These are phyloP conservation scores for Porphyrio hochstetteri DNA, from an alignment of 2,113 vertebrate genomes.

Conservation along the genomic window DNA sequence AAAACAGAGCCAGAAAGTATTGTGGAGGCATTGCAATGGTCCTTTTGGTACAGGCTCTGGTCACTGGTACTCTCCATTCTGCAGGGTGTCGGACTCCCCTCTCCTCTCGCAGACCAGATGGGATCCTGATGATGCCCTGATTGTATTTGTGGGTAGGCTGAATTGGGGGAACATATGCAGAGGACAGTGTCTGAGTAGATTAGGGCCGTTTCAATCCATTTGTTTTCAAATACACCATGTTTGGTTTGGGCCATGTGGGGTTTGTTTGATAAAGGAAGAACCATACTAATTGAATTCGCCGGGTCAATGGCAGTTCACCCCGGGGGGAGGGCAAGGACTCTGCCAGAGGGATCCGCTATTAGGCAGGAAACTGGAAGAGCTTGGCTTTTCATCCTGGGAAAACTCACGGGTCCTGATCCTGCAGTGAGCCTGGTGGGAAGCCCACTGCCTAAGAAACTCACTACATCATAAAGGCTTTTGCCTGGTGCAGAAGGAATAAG, in stretches of 20 bases:
- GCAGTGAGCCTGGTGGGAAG: background rate
- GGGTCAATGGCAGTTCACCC: slow-evolving; percentile 63
- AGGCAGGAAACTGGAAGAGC: background rate
- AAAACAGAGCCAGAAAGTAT: background rate
- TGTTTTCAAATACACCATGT: slow-evolving; percentile 46
- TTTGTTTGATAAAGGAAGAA: slow-evolving; percentile 59
- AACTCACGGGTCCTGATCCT: background rate
- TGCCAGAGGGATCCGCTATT: background rate
- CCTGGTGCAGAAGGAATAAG: background rate
- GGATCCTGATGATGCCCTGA: background rate
- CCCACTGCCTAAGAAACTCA: background rate
- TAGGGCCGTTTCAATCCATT: background rate
- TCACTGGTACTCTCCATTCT: background rate
- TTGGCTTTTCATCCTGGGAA: background rate
- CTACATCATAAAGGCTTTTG: background rate
- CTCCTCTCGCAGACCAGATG: background rate
- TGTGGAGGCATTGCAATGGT: rapidly evolving
- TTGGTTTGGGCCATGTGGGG: slow-evolving; percentile 67
- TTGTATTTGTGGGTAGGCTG: background rate
- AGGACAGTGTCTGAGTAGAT: slow-evolving; percentile 14
- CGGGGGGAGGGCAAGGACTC: background rate
- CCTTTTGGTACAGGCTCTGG: rapidly evolving
- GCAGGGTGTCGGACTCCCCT: background rate
- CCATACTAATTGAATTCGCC: slow-evolving; percentile 59
- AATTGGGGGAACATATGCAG: background rate